Evolutionary conservation across 2,113 vertebrate genomes (phyloP).

Genomic region (Herpetotheres cachinnans): DNA sequence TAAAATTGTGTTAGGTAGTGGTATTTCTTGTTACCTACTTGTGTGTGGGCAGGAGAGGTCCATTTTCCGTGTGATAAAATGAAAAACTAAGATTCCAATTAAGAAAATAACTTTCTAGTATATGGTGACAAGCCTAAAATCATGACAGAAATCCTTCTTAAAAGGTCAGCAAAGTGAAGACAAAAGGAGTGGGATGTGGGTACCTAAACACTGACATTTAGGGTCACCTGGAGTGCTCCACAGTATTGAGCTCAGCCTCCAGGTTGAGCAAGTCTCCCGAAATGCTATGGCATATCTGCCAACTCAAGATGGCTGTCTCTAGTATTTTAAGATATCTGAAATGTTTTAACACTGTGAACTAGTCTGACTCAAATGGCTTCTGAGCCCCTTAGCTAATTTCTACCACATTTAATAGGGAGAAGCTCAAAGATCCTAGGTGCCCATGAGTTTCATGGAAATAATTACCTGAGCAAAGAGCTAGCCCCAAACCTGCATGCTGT

Average conservation of each 20-base stretch:
- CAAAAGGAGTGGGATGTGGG: neutral
- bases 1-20: neutral
- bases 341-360: neutral
- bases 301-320: neutral
- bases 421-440: neutral
- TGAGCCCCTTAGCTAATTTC: neutral
- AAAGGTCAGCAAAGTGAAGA: neutral
- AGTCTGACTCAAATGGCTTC: neutral
- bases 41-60: fast-evolving
- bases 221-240: neutral
- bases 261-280: neutral
- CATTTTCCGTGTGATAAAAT: neutral
- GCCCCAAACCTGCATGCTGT: neutral
- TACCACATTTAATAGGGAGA: neutral
- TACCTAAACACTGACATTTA: neutral
- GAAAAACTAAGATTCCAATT: neutral
- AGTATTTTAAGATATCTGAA: neutral
- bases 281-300: neutral
- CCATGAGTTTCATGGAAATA: neutral
- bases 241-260: neutral
- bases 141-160: neutral
- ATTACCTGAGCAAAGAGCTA: neutral
- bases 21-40: neutral
- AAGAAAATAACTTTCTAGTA: neutral
- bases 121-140: neutral